phyloP scores from a whole-genome alignment of 2,113 vertebrate genomes.

The Sorex fumeus region DNA sequence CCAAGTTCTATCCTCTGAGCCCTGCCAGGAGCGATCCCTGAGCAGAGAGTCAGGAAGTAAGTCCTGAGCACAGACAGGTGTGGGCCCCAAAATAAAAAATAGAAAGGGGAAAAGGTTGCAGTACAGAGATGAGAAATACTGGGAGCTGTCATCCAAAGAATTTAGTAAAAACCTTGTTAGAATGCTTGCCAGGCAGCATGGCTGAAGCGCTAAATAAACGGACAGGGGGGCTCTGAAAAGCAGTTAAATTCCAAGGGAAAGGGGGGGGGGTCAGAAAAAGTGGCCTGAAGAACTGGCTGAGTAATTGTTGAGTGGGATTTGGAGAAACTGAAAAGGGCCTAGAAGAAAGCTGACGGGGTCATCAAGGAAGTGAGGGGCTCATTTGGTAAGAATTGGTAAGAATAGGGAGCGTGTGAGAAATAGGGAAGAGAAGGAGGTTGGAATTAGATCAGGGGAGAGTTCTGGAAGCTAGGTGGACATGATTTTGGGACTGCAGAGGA shows the following conservation, averaged over 20 bases:
- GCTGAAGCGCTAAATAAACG: neutral
- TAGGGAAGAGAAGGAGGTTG: neutral
- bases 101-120: too few relatives aligned
- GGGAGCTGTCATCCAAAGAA: neutral
- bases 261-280: neutral
- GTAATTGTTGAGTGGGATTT: constrained; percentile 47
- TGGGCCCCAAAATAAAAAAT: too few relatives aligned
- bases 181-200: neutral
- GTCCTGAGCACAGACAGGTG: too few relatives aligned
- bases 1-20: too few relatives aligned
- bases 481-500: constrained; percentile 18
- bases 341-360: neutral
- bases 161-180: too few relatives aligned
- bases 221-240: neutral
- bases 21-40: too few relatives aligned
- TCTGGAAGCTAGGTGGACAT: constrained; percentile 40
- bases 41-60: too few relatives aligned
- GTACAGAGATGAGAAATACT: constrained; percentile 48
- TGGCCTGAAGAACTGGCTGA: constrained; percentile 14
- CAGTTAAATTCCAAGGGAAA: neutral
- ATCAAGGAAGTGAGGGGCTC: constrained; percentile 42
- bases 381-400: neutral
- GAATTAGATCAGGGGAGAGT: neutral
- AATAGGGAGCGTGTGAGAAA: neutral
- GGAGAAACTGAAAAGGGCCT: constrained; percentile 11